phyloP scores from a whole-genome alignment of 1,140 invertebrate genomes.

The Ceratina australensis region DNA sequence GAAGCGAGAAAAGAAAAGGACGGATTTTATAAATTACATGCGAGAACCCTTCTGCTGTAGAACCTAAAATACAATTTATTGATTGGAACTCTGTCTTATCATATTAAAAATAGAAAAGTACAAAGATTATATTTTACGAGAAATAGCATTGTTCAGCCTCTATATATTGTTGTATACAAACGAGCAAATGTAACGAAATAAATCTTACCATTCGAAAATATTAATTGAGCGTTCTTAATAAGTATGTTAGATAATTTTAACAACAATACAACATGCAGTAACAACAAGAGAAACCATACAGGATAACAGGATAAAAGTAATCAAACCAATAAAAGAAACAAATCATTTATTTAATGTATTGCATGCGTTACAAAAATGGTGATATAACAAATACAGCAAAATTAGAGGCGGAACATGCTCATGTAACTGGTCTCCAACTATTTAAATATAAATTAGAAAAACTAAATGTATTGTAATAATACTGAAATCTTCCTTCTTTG shows the following conservation, averaged over 20 bases:
- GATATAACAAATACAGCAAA: slow-evolving; percentile 62
- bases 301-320: slow-evolving; percentile 72
- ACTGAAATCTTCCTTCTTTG: background rate
- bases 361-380: slow-evolving; percentile 77
- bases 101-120: slow-evolving; percentile 16
- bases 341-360: slow-evolving; percentile 74
- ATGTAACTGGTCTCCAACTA: slow-evolving; percentile 59
- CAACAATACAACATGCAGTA: slow-evolving; percentile 49
- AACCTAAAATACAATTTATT: slow-evolving; percentile 77
- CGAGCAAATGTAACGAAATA: no score
- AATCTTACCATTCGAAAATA: no score
- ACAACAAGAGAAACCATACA: slow-evolving; percentile 59
- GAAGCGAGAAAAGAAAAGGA: slow-evolving; percentile 67
- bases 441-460: slow-evolving; percentile 21
- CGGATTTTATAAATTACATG: slow-evolving; percentile 84
- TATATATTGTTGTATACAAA: slow-evolving; percentile 45
- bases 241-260: slow-evolving; percentile 2
- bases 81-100: slow-evolving; percentile 47
- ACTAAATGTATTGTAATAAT: slow-evolving; percentile 1
- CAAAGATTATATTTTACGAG: slow-evolving; percentile 20
- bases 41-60: slow-evolving; percentile 93
- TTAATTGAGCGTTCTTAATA: no score
- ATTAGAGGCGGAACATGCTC: slow-evolving; percentile 67
- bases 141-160: slow-evolving; percentile 51
- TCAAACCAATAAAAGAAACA: slow-evolving; percentile 76